Base-by-base conservation (phyloP, 1,140 invertebrate species). In the Bombus pyrosoma region DNA sequence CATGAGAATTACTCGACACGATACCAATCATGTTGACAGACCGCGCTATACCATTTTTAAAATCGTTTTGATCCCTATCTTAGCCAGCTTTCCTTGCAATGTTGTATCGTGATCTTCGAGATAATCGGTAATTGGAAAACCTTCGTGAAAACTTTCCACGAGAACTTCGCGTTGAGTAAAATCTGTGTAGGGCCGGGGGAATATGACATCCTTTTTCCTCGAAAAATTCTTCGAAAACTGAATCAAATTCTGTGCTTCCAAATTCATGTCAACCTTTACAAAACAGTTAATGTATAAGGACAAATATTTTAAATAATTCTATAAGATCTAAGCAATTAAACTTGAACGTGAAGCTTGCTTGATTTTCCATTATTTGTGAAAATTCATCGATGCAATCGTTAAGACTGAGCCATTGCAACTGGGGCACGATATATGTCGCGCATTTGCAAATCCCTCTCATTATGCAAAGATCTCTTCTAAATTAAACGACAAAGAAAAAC, bases 111-210 rank as follows among this genome's bases (percentile, higher is more conserved):
- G 57, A 71, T 79, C 76, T 10, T 91, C 85, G 3, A 96, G 77
- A 71, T 95, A 94, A 59, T 94, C 84, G 32, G 92, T 89, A 75
- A 96, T 95, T 6, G 92, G 90, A 41, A 91, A 83, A 47, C 96
- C 96, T 69, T 96, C 95, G 89, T 96, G 95, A 87, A 93, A 96
- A 57, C 94, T 95, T 90, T 96, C 96, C 10, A 96, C 95, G 53
- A 96, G 87, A 43, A 96, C 93, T 73, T 93, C 85, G 13, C 86
- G 84, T 28, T 88, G 89, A 32, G 94, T 91, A 78, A 95, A 89
- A 69, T 92, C 81, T 71, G 87, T 84, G 34, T 95, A 87, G 47
- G 96, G 95, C 71, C 84, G 83, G 39, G 95, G 95, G 90, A 96
- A 95, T 76, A 90, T 85, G n/a, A 96, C 91, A 32, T 93, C 83